These are phyloP conservation scores for Minunthozetes semirufus DNA, from an alignment of 2,888 invertebrate species.

Conservation along the genomic window DNA sequence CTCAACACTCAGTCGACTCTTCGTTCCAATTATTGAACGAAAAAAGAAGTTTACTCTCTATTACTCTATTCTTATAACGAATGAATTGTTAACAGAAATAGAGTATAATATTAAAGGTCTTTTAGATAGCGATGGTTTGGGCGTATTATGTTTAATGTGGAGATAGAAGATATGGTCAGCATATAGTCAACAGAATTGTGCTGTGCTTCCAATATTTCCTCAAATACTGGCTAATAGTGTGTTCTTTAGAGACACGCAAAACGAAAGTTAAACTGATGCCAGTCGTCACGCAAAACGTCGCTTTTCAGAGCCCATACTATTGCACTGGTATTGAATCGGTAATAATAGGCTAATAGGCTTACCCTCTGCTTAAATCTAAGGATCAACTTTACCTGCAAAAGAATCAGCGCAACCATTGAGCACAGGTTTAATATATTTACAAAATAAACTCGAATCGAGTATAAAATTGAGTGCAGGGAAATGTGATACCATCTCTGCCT, in stretches of 20 bases:
- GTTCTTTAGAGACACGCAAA: slow-evolving; percentile 3
- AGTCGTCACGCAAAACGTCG: neutral
- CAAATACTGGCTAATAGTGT: slow-evolving; percentile 13
- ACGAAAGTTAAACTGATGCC: neutral
- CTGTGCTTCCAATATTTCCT: too few relatives aligned
- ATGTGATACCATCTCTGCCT: slow-evolving; percentile 9
- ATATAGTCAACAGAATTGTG: too few relatives aligned
- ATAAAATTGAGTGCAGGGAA: neutral
- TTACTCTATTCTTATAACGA: neutral
- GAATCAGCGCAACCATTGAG: neutral
- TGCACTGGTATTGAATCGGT: neutral
- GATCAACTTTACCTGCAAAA: neutral
- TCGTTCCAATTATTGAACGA: neutral
- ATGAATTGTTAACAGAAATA: slow-evolving; percentile 9
- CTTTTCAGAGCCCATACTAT: neutral
- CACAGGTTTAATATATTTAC: slow-evolving; percentile 6
- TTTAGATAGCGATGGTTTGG: slow-evolving; percentile 18
- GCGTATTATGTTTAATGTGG: neutral
- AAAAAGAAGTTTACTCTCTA: neutral
- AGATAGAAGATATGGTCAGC: neutral
- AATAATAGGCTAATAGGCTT: neutral
- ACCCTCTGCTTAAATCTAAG: neutral
- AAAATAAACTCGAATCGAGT: neutral
- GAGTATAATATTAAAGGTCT: slow-evolving; percentile 3
- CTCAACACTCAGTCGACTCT: neutral